Percentiles rank a stretch among this genome's conserved stretches.
phyloP scores from a whole-genome alignment of 2,113 vertebrate species.

The Saccopteryx bilineata region DNA sequence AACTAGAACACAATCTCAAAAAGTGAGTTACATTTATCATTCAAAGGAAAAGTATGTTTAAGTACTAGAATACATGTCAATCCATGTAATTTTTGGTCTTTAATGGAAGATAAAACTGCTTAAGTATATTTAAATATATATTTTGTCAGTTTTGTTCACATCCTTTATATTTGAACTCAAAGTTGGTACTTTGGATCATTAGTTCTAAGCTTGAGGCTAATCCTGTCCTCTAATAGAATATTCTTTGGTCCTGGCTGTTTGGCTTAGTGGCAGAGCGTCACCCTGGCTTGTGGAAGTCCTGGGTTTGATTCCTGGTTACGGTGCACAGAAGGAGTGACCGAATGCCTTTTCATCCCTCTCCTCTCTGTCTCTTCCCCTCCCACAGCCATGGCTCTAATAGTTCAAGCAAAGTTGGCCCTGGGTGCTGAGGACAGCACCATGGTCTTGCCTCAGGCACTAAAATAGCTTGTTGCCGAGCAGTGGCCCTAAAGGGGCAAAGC shows the following conservation, averaged over 20 bases:
- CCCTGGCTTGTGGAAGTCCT: no score
- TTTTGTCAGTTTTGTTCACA: constrained; percentile 36
- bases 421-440: no score
- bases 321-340: no score
- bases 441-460: no score
- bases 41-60: constrained; percentile 85
- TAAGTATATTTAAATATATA: constrained; percentile 47
- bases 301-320: no score
- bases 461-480: no score
- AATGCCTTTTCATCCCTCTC: no score
- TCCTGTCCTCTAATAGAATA: neutral
- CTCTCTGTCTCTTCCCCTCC: no score
- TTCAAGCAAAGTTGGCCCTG: no score
- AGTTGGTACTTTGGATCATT: constrained; percentile 13
- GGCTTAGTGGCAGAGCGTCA: no score
- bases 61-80: constrained; percentile 78
- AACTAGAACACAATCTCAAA: constrained; percentile 84
- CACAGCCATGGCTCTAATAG: no score
- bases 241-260: neutral
- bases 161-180: constrained; percentile 35
- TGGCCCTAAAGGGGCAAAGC: no score
- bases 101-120: constrained; percentile 70
- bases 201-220: neutral
- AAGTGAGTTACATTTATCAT: constrained; percentile 85
- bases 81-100: constrained; percentile 78